Base-by-base conservation (phyloP, 1,140 invertebrate species). In the Delia radicum region DNA sequence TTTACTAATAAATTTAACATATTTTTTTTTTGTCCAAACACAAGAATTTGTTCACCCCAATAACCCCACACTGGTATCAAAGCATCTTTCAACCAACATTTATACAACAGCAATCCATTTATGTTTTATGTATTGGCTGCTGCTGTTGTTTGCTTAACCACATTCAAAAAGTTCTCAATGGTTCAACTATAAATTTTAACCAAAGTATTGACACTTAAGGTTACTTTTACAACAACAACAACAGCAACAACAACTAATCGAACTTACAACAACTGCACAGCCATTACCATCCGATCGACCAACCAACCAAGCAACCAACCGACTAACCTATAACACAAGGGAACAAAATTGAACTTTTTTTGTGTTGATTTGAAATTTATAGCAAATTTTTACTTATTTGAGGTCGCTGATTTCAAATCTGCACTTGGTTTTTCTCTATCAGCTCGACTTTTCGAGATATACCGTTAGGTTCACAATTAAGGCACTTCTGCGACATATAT, bases 101-200 rank as follows among this genome's bases (percentile, higher is more conserved):
- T 13, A n/a, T n/a, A 55, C 48, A 8, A 55, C 18, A 24, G 4
- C 48, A 55, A 55, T 55, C 48, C 48, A 24, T 55, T 55, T 24
- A 27, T 65, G 62, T 65, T 65, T 27, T 8, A 3, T 69, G 65
- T 18, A 8, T 10, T 10, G 33, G 29, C n/a, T 31, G 65, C 29
- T 37, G 21, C n/a, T 69, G 65, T n/a, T 69, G 65, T 69, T 69
- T 69, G n/a, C 65, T 69, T 69, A 69, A 69, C 65, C 65, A 69
- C 65, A 37, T 21, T 69, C 65, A 69, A 69, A 69, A 69, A 69
- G 65, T 69, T 69, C 29, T 69, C 15, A 33, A 33, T 21, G 65
- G 65, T 69, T 69, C 29, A 69, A 69, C 65, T n/a, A 69, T 69
- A 69, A 69, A 69, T 69, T 69, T 69, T 37, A 69, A 69, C 65